Percentiles rank a stretch among this genome's conserved stretches.
Conservation (phyloP, 2,797 vertebrate genomes). For the Ptychobarbus kaznakovi region DNA sequence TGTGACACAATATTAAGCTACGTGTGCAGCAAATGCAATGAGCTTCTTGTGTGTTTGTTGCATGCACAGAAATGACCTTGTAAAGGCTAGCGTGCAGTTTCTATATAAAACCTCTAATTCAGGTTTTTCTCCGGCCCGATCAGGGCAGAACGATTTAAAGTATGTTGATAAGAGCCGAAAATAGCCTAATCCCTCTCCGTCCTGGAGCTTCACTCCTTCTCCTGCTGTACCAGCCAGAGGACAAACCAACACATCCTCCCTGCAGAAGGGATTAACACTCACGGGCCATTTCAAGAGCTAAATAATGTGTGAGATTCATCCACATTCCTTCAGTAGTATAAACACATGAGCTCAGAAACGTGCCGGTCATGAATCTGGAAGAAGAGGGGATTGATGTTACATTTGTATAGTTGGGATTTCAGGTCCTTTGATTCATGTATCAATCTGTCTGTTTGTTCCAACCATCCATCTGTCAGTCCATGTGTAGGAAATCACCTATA, state of each 20-base stretch:
- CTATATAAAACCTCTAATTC: neutral
- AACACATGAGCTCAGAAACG: conserved; percentile 7
- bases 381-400: neutral
- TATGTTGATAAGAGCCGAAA: conserved; percentile 35
- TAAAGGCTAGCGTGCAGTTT: conserved; percentile 7
- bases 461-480: neutral
- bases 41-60: neutral
- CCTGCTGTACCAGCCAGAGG: conserved; percentile 29
- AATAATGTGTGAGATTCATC: conserved; percentile 30
- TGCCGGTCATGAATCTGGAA: neutral
- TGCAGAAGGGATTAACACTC: conserved; percentile 56
- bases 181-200: conserved; percentile 49
- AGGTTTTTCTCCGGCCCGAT: conserved; percentile 4
- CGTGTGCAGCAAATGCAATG: conserved; percentile 18
- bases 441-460: neutral
- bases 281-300: conserved; percentile 28
- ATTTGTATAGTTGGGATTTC: neutral
- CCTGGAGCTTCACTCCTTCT: conserved; percentile 35
- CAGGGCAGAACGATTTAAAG: conserved; percentile 16
- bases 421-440: neutral
- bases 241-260: conserved; percentile 49
- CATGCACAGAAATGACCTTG: neutral
- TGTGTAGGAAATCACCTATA: neutral
- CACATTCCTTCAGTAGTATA: conserved; percentile 29
- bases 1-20: neutral